Base-by-base conservation (phyloP, 2,797 vertebrate genomes). In the Amniataba percoides region DNA sequence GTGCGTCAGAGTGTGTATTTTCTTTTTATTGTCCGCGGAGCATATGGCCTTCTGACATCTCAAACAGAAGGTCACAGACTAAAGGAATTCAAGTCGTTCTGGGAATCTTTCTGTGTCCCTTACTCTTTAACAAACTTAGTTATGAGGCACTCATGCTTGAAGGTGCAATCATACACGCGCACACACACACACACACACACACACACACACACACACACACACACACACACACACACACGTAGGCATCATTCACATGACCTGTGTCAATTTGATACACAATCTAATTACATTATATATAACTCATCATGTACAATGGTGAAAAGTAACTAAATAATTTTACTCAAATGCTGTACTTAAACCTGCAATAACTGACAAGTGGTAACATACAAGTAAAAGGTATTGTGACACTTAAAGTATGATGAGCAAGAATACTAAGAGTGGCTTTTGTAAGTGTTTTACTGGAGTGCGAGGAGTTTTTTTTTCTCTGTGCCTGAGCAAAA, bases 41-140 rank as follows among this genome's bases (percentile, higher is more conserved):
- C 92, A 92, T 92, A 93, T 92, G 95, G 85, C 92, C 92, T 81
- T 82, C 76, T 92, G 92, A 91, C 88, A 83, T 56, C 5, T 71
- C 73, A 67, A 78, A 56, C 80, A 68, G 68, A 90, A 89, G 89
- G 93, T 89, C 86, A 88, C 80, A 12, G 82, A 68, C 84, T 86
- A 18, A 84, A 94, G 88, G 93, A 94, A 95, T 93, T 92, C 79
- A 83, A 89, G 83, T 80, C 80, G 87, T 85, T 91, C 88, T 92
- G 81, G 84, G 86, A 93, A 92, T 89, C 80, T 77, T 84, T 80
- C 78, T 75, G 57, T 88, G 85, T 78, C 70, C 42, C 4, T 51
- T 62, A 71, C 70, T 83, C 43, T 60, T 69, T 69, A 61, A 68
- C 51, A 77, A 78, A 78, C 77, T 61, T 31, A 74, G 58, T 78